Percentiles rank a stretch among this genome's conserved stretches.
phyloP scores from a whole-genome alignment of 2,113 vertebrate genomes.

The Noturus placidus region DNA sequence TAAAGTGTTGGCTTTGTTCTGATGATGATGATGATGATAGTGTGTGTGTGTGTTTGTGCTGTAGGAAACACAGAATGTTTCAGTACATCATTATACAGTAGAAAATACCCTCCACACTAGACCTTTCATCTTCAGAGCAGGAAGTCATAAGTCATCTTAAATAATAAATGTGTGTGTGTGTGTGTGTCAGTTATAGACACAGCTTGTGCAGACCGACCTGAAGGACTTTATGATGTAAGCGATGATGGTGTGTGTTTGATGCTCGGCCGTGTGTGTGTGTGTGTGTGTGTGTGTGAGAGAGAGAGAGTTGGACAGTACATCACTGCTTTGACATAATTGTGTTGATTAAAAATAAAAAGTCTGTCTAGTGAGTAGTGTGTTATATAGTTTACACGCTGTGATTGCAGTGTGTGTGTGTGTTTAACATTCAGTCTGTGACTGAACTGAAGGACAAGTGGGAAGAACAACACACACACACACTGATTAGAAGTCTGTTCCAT shows the following conservation, averaged over 20 bases:
- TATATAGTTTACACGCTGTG: no score
- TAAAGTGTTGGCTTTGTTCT: not conserved
- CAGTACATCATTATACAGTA: not conserved
- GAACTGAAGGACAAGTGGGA: not conserved
- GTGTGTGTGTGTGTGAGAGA: not conserved
- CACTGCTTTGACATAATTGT: no score
- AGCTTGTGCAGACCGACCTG: not conserved
- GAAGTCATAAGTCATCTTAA: not conserved
- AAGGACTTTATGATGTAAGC: not conserved
- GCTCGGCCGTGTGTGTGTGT: not conserved
- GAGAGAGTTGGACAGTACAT: not conserved
- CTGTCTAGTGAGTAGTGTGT: no score
- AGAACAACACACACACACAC: not conserved
- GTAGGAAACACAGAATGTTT: not conserved
- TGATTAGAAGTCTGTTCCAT: not conserved
- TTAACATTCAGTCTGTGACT: not conserved
- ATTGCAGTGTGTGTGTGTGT: not conserved
- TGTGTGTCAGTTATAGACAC: not conserved
- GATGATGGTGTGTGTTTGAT: not conserved
- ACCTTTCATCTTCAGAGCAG: not conserved
- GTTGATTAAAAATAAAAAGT: no score
- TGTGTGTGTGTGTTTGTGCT: not conserved
- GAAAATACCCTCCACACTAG: not conserved
- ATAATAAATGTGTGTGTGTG: not conserved
- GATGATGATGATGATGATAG: not conserved